A percentile compares a stretch with the other conserved stretches of the same genome.
Conservation (phyloP, 1,140 invertebrate genomes). For the Sycophaga agraensis region DNA sequence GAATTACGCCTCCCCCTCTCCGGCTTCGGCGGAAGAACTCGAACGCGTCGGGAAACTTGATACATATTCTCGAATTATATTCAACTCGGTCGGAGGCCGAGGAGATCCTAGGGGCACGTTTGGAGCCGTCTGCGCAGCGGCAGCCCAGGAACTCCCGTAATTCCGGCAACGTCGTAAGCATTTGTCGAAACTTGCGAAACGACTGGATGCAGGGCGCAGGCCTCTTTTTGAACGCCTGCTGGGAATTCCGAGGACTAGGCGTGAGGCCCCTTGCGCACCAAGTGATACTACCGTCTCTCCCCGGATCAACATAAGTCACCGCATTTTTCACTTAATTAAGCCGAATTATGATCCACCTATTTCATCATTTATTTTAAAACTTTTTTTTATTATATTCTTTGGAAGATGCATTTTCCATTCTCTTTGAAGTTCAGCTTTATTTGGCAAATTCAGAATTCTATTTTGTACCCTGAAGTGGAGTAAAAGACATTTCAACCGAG, state of each 20-base stretch:
- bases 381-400: too few species aligned
- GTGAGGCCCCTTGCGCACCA: too few species aligned
- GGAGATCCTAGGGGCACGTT: background rate
- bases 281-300: too few species aligned
- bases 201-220: background rate
- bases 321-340: too few species aligned
- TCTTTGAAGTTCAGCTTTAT: too few species aligned
- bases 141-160: background rate
- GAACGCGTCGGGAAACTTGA: constrained; percentile 16
- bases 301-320: too few species aligned
- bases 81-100: background rate
- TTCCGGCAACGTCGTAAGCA: constrained; percentile 15
- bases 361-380: too few species aligned
- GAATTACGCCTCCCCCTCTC: constrained; percentile 4
- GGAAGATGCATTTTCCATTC: too few species aligned
- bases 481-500: too few species aligned
- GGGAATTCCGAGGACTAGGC: background rate
- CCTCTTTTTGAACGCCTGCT: background rate
- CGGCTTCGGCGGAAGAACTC: background rate
- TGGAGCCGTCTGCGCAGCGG: background rate
- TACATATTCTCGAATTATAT: constrained; percentile 28
- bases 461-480: too few species aligned
- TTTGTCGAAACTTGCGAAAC: constrained; percentile 21
- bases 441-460: too few species aligned
- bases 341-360: too few species aligned